A percentile compares a stretch with the other conserved stretches of the same genome.
These are phyloP conservation scores for Acridotheres tristis DNA, from an alignment of 2,797 vertebrate genomes.

Conservation along the genomic window DNA sequence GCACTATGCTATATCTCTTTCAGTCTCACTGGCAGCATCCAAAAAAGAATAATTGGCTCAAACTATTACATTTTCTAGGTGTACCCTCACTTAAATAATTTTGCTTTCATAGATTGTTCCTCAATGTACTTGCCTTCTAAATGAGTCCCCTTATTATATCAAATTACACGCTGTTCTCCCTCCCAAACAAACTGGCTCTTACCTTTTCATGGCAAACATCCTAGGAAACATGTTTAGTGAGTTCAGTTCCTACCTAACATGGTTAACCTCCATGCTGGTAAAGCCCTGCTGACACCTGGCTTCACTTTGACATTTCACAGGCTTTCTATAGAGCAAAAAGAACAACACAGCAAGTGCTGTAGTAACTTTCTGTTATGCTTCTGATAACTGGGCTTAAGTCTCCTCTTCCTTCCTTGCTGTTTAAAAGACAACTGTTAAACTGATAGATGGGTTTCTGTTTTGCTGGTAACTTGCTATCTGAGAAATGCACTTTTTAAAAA, in stretches of 20 bases:
- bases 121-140: not conserved
- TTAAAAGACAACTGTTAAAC: not conserved
- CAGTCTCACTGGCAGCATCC: not conserved
- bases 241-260: not conserved
- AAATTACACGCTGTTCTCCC: not conserved
- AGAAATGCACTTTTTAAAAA: not conserved
- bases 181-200: not conserved
- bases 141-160: not conserved
- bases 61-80: not conserved
- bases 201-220: not conserved
- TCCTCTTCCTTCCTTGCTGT: not conserved
- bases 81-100: rapidly evolving
- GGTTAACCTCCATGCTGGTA: not conserved
- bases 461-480: not conserved
- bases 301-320: not conserved
- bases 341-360: not conserved
- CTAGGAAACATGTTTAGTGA: not conserved
- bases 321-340: not conserved
- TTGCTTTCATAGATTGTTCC: not conserved
- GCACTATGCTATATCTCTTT: not conserved
- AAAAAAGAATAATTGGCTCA: not conserved
- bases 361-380: not conserved
- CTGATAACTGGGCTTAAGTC: not conserved
- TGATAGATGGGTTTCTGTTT: not conserved
- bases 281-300: not conserved